Percentiles rank a stretch among this genome's conserved stretches.
Conservation (phyloP, 2,888 invertebrate species). For the Odontothrips loti region DNA sequence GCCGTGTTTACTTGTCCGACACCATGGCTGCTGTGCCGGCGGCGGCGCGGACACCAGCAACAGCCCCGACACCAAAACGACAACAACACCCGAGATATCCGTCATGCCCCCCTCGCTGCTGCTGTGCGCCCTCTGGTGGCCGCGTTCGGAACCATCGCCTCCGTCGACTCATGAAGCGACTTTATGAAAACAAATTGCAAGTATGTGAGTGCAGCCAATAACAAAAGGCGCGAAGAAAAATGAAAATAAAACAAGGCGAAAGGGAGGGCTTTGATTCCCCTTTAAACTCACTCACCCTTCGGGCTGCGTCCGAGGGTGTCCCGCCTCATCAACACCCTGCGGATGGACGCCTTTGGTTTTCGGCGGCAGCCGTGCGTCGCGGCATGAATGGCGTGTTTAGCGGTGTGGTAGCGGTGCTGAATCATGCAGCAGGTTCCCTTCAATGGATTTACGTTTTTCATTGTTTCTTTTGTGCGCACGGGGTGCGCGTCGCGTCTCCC, state of each 20-base stretch:
- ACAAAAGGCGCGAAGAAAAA: background rate
- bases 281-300: background rate
- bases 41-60: no score
- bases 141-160: no score
- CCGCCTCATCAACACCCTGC: background rate
- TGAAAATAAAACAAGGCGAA: background rate
- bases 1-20: no score
- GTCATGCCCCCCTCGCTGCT: no score
- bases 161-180: background rate
- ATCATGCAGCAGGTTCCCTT: slow-evolving; percentile 19
- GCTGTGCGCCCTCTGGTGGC: no score
- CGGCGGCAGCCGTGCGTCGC: background rate
- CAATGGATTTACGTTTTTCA: slow-evolving; percentile 14
- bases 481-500: background rate
- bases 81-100: no score
- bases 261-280: background rate
- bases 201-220: background rate
- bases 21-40: no score
- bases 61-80: no score
- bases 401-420: background rate
- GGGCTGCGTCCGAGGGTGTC: background rate
- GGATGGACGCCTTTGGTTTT: background rate
- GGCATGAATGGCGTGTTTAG: slow-evolving; percentile 5
- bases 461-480: slow-evolving; percentile 5
- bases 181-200: background rate